These are phyloP conservation scores for Planococcus citri DNA, from an alignment of 1,140 invertebrate genomes.

Conservation along the genomic window DNA sequence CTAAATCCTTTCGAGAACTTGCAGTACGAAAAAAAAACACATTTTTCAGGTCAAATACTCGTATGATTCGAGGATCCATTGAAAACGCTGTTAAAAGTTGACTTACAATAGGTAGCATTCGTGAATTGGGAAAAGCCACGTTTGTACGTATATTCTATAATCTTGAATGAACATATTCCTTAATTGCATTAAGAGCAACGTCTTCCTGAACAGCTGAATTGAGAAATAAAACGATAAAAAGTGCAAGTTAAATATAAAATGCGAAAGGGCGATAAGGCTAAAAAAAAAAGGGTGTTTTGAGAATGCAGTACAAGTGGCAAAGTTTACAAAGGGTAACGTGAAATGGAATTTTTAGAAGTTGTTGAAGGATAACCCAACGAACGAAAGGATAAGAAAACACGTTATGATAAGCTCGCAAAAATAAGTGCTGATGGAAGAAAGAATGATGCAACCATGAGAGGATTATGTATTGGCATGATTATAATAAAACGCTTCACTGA, in stretches of 20 bases:
- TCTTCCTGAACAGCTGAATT: background rate
- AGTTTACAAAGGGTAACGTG: background rate
- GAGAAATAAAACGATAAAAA: background rate
- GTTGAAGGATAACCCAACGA: background rate
- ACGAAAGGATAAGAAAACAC: background rate
- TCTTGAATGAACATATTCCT: background rate
- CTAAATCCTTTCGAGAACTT: too few species aligned
- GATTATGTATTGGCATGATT: background rate
- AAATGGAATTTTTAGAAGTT: background rate
- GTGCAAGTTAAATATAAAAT: slow-evolving; percentile 8
- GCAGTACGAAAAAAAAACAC: too few species aligned
- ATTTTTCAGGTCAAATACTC: too few species aligned
- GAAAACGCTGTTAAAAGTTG: too few species aligned
- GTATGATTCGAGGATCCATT: too few species aligned
- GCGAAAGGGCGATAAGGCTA: background rate
- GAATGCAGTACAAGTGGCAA: background rate
- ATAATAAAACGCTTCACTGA: background rate
- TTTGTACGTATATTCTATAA: too few species aligned
- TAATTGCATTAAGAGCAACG: background rate
- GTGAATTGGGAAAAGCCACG: too few species aligned
- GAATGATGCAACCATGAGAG: background rate
- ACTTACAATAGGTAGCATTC: too few species aligned
- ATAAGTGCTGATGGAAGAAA: background rate
- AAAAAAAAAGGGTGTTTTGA: background rate
- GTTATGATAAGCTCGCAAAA: background rate